A percentile compares a stretch with the other conserved stretches of the same genome.
phyloP scores from a whole-genome alignment of 2,888 invertebrate genomes.

The Eupithecia inturbata region DNA sequence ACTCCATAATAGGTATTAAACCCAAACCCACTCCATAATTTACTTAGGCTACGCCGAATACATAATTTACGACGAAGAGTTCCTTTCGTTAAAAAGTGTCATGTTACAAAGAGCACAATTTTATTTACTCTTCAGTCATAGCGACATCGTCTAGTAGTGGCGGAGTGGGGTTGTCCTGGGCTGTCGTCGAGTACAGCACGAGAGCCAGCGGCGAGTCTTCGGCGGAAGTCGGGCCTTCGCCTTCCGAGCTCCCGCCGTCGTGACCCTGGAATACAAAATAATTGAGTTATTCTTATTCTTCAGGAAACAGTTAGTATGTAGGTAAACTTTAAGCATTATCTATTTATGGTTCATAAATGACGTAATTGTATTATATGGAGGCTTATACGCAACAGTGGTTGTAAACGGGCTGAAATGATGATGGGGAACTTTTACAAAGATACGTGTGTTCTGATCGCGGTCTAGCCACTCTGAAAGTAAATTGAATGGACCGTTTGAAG shows the following conservation, averaged over 20 bases:
- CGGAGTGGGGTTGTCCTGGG: not conserved
- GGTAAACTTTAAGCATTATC: no score
- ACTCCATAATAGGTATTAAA: not conserved
- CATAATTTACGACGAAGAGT: not conserved
- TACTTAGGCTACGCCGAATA: not conserved
- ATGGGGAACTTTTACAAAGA: no score
- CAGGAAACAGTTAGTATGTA: no score
- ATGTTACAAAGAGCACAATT: not conserved
- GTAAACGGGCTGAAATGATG: no score
- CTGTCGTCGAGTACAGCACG: constrained; percentile 14
- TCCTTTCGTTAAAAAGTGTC: not conserved
- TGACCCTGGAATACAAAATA: constrained; percentile 48
- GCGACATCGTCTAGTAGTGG: constrained; percentile 13
- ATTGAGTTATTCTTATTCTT: not conserved
- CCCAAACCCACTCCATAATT: not conserved
- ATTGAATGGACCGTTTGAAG: no score
- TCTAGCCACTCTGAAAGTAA: no score
- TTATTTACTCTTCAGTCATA: constrained; percentile 14
- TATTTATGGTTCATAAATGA: no score
- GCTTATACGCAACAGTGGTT: no score
- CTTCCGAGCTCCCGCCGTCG: constrained; percentile 66
- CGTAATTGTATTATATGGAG: no score
- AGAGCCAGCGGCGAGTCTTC: constrained; percentile 29
- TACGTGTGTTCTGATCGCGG: no score
- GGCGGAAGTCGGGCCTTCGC: constrained; percentile 49